Evolutionary conservation across 1,140 invertebrate genomes (phyloP), one percentile per base, ranked within the genome.

Genomic region (Grapholita molesta): DNA sequence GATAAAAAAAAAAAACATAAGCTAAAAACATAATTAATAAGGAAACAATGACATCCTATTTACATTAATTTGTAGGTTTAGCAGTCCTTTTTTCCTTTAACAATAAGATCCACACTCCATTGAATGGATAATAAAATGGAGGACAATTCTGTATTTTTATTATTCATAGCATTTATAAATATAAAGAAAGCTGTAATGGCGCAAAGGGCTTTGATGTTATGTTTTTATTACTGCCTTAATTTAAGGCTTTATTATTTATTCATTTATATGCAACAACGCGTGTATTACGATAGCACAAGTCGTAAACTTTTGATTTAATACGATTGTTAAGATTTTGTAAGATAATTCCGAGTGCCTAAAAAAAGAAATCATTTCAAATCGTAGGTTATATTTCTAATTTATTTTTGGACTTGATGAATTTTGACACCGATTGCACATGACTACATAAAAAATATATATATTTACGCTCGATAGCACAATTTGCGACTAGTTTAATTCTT

Each of bases 131-230:
- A 12, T 57, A 55, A 30, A 57, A 61, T 32, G 28, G 18, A 61
- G 2, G 24, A 2, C 25, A 15, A 25, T 15, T 15, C 15, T 28
- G 24, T 61, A 61, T 25, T 61, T 61, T 61, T 61, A 61, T 61
- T 61, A 61, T 61, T 61, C 55, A 61, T 32, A 8, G 24, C 12
- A n/a, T 32, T 21, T 28, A 61, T 61, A 25, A 25, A 61, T 61
- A 61, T 61, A 61, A 61, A 61, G 28, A 61, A 15, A 15, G 55
- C 28, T 61, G 55, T 30, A 61, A 32, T 25, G 24, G 55, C 53
- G 53, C 21, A 0, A n/a, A 57, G 15, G 53, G 53, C 55, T 32
- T 61, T 61, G 55, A 61, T 61, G 24, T 61, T 15, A n/a, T 28
- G 7, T 32, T 61, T 57, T 61, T 61, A 61, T 28, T 25, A 61